phyloP scores from a whole-genome alignment of 23 tunicate species.

The Trididemnum clinides region DNA sequence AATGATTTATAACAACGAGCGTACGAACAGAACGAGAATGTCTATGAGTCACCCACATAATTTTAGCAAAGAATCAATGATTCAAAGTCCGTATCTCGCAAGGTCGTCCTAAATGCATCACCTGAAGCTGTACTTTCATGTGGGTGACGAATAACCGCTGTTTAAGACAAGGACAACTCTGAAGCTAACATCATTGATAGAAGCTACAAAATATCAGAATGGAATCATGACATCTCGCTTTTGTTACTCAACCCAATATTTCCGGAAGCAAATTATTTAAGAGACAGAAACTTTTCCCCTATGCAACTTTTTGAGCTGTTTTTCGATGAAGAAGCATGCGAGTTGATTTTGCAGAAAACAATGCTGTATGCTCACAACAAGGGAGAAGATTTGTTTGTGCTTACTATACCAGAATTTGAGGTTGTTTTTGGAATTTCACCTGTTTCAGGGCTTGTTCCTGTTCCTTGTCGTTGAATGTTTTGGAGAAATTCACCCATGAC shows the following conservation, averaged over 20 bases:
- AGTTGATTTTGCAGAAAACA: conserved; percentile 4
- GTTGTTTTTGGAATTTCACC: conserved; percentile 13
- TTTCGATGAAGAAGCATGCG: conserved; percentile 1
- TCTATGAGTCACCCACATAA: too few relatives aligned
- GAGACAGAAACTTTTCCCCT: not conserved
- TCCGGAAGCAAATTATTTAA: conserved; percentile 16
- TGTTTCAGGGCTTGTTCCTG: conserved; percentile 30
- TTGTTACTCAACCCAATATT: not conserved
- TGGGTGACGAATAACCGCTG: not conserved
- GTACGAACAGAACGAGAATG: too few relatives aligned
- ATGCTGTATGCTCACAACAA: conserved; percentile 4
- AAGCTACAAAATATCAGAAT: not conserved
- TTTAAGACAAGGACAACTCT: not conserved
- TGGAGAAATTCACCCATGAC: conserved; percentile 14
- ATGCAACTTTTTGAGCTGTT: conserved; percentile 12
- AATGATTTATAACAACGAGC: too few relatives aligned
- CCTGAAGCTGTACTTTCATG: not conserved
- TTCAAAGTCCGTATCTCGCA: too few relatives aligned
- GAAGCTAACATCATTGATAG: not conserved
- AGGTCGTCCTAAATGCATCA: too few relatives aligned
- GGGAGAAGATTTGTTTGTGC: not conserved
- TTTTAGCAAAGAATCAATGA: too few relatives aligned
- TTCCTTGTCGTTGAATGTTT: conserved; percentile 3
- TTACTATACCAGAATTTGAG: not conserved
- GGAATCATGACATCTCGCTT: not conserved